Base-by-base conservation (phyloP, 2,113 vertebrate genomes). In the Salvelinus fontinalis region DNA sequence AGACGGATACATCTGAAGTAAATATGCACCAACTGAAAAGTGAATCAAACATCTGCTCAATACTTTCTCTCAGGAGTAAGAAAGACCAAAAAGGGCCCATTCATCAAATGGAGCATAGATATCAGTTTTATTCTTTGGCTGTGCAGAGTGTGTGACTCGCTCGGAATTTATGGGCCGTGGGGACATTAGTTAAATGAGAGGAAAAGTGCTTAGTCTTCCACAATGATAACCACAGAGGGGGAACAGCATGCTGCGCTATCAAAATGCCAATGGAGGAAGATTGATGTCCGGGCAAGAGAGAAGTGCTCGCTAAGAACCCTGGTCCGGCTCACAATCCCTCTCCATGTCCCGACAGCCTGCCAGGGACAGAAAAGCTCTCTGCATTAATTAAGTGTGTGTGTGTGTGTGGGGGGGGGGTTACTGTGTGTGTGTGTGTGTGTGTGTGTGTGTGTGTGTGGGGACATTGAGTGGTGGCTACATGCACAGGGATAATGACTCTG, bases 221-320 rank as follows among this genome's bases (percentile, higher is more conserved):
- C 82, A 80, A 60, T 75, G 67, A 79, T 60, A 75, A 79, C 39
- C 62, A 27, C 34, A 75, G 72, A 71, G 51, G 54, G 67, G 12
- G 44, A 79, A 74, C 73, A 72, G 79, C 62, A 31, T 24, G 72
- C 20, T 34, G 51, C 66, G 70, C 88, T 51, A 90, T 91, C 81
- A 87, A 90, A 81, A 83, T 88, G 89, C 83, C 88, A 88, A 83
- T 60, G 75, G 11, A 70, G 71, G 48, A 77, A 91, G 90, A 93
- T 85, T 85, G 73, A 91, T 89, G 85, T n/a, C 27, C 66, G 27
- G 48, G 14, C 27, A 65, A 77, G 77, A 83, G 71, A 77, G 60
- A 84, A 83, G 57, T 39, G 74, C 86, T 81, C 76, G 79, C 80
- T 83, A 84, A 89, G 82, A 83, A 87, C 73, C 14, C 78, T 73